phyloP scores from a whole-genome alignment of 2,888 invertebrate species.

The Microctonus brassicae region DNA sequence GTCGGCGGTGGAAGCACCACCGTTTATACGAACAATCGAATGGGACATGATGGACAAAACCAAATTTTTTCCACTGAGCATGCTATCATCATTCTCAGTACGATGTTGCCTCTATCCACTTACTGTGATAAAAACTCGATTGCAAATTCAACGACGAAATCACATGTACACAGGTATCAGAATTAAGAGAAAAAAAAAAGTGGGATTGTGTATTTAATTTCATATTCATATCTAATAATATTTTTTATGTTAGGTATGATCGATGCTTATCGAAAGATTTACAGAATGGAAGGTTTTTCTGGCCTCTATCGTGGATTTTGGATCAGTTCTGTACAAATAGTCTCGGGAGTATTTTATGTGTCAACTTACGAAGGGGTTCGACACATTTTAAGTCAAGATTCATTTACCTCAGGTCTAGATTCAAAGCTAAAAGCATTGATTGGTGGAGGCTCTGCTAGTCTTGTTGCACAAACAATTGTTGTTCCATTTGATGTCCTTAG shows the following conservation, averaged over 20 bases:
- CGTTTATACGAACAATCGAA: constrained; percentile 88
- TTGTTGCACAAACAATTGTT: constrained; percentile 94
- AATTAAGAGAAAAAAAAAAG: not conserved
- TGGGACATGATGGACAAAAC: constrained; percentile 98
- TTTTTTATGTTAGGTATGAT: constrained; percentile 74
- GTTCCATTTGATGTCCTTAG: constrained; percentile 97
- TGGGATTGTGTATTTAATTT: not conserved
- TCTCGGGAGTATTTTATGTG: constrained; percentile 91
- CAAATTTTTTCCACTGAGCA: constrained; percentile 93
- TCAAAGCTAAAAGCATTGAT: constrained; percentile 83
- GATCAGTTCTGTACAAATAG: constrained; percentile 90
- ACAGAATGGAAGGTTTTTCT: constrained; percentile 83
- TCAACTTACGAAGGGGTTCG: constrained; percentile 94
- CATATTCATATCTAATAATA: not conserved
- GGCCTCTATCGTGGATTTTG: constrained; percentile 96
- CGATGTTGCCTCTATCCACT: constrained; percentile 85
- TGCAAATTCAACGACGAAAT: constrained; percentile 88
- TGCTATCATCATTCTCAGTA: constrained; percentile 88
- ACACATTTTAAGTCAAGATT: constrained; percentile 79
- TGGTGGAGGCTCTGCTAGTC: constrained; percentile 91
- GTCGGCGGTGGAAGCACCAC: constrained; percentile 74
- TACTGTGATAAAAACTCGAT: constrained; percentile 93
- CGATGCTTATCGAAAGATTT: constrained; percentile 92
- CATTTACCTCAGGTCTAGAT: constrained; percentile 75
- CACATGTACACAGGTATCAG: constrained; percentile 82